Evolutionary conservation across 2,797 vertebrate species (phyloP).

Genomic region (Pipistrellus pipistrellus): DNA sequence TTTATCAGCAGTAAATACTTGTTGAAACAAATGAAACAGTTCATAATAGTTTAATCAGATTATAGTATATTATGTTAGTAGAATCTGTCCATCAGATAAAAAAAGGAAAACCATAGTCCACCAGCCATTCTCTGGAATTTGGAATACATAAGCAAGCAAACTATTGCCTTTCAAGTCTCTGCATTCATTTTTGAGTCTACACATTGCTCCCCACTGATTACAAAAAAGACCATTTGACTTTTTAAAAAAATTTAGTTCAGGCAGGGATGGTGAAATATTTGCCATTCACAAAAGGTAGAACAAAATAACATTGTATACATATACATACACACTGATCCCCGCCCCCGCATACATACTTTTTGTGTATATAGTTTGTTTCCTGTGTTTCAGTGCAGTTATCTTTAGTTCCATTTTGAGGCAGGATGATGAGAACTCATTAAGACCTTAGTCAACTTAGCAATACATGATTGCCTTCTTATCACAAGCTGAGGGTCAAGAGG

Average conservation of each 20-base stretch:
- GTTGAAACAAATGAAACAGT: slow-evolving; percentile 65
- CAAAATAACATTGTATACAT: background rate
- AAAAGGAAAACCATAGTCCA: slow-evolving; percentile 8
- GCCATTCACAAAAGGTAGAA: background rate
- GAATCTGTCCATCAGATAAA: slow-evolving; percentile 64
- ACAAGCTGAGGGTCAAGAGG: background rate
- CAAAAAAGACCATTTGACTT: slow-evolving; percentile 4
- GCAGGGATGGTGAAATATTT: slow-evolving; percentile 42
- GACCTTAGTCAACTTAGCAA: slow-evolving; percentile 70
- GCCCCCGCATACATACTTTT: background rate
- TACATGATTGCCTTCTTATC: slow-evolving; percentile 9
- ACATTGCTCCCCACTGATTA: background rate
- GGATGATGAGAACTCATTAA: slow-evolving; percentile 65
- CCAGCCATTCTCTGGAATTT: slow-evolving; percentile 42
- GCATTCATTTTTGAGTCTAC: slow-evolving; percentile 57
- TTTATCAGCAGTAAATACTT: slow-evolving; percentile 63
- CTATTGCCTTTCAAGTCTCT: slow-evolving; percentile 30
- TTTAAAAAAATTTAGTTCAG: slow-evolving; percentile 25
- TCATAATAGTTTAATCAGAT: slow-evolving; percentile 56
- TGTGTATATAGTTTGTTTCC: slow-evolving; percentile 15
- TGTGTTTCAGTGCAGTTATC: slow-evolving; percentile 51
- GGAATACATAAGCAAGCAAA: slow-evolving; percentile 53
- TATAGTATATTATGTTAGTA: background rate
- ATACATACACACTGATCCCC: too few species aligned
- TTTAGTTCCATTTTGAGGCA: slow-evolving; percentile 54